Evolutionary conservation across 1,140 invertebrate species (phyloP), one percentile per base, ranked within the genome.

Genomic region (Zophobas morio): DNA sequence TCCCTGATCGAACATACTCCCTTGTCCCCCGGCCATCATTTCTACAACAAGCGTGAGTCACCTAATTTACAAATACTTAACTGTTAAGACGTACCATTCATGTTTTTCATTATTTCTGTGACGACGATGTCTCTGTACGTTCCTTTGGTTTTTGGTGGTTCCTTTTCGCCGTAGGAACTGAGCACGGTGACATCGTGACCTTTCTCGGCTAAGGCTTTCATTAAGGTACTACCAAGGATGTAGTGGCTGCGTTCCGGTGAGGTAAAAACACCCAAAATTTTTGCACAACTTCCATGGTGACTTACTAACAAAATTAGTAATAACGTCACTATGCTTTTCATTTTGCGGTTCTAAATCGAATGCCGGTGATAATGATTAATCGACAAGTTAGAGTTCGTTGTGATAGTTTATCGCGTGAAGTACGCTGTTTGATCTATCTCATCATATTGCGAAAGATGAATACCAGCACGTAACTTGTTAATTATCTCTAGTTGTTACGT

Each of bases 221-320:
- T 85, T 6, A 89, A 70, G 1, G 84, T 81, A 35, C 86, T 80
- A 42, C 88, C 86, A 0, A 87, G 84, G 83, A 86, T 86, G 60
- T 86, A 86, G 79, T 89, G 88, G 74, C 88, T 89, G 56, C 80
- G 78, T 3, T 85, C 76, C 0, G 85, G 86, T n/a, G 84, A n/a
- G 39, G 86, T 84, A 33, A 85, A 84, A 32, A 87, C 84, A 6
- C 77, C 85, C 20, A 87, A 83, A 66, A 87, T 86, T 66, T 85
- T 86, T 32, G 66, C 40, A 70, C 66, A 33, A 4, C 40, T 39
- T 42, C 1, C 37, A 51, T 83, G 49, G 53, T 5, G 20, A 5
- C 3, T 20, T 56, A 34, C 20, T 56, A 20, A 5, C 20, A 20
- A 20, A 20, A 20, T 20, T 20, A 20, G 20, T 20, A 20, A 20